Evolutionary conservation across 92 coral and sea anemone species (phyloP), one percentile per base, ranked within the genome.

Genomic region (Parazoanthus swiftii): DNA sequence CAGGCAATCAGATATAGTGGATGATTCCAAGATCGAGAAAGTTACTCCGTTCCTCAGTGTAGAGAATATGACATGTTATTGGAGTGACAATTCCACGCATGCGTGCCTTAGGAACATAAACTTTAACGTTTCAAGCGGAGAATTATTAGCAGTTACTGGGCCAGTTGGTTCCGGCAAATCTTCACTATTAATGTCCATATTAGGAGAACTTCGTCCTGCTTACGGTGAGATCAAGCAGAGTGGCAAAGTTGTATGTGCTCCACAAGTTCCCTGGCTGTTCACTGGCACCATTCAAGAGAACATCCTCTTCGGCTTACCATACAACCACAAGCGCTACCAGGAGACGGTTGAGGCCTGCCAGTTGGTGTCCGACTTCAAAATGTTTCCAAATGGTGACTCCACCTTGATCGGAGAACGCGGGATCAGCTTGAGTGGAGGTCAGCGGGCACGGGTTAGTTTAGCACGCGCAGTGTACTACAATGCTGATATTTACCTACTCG

Each of bases 321-420:
- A 83, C 54, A 78, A 83, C 59, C 74, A 48, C 35, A 70, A 68
- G 42, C 86, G 86, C 5, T 83, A 83, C 37, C 86, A 83, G 67
- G 65, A 83, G 33, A 68, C 77, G 20, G 51, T 83, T 20, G 78
- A 83, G 39, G 78, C 86, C 11, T 83, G 86, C 76, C 86, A 83
- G 50, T 43, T 83, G 76, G 86, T 83, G 58, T 43, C 77, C n/a
- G 86, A 83, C 39, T 83, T 83, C 36, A 43, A 83, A 46, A 51
- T 29, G 77, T 83, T 83, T 70, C 86, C 86, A 26, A 70, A 44
- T 42, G 86, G 86, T 23, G 86, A 83, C 77, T n/a, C 42, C 48
- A 83, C 86, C 20, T 25, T 72, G 65, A 70, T 83, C 8, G 86
- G 86, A 83, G 86, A 83, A 70, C 86, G 86, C n/a, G 86, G 86